phyloP scores from a whole-genome alignment of 1,140 invertebrate genomes.

The Drosophila pandora region DNA sequence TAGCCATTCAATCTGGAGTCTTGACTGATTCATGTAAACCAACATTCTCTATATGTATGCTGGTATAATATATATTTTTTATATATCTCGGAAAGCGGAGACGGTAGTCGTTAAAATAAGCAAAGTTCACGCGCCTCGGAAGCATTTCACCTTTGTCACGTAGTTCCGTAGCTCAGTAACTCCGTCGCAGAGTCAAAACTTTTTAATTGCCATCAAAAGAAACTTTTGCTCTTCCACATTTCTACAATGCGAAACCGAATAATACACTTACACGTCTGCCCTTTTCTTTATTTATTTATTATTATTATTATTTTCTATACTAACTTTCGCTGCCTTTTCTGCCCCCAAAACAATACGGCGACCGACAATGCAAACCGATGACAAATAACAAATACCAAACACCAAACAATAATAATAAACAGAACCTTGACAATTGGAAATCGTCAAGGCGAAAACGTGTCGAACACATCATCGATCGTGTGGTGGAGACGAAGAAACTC shows the following conservation, averaged over 20 bases:
- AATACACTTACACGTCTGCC: constrained; percentile 49
- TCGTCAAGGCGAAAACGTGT: constrained; percentile 94
- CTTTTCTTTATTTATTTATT: constrained; percentile 16
- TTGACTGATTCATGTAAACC: constrained; percentile 9
- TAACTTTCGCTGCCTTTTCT: constrained; percentile 70
- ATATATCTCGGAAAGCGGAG: constrained; percentile 1
- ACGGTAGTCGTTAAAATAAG: constrained; percentile 1
- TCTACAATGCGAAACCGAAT: constrained; percentile 22
- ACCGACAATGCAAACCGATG: constrained; percentile 31
- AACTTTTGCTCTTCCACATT: constrained; percentile 41
- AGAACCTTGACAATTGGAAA: constrained; percentile 98
- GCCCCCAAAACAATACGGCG: constrained; percentile 32
- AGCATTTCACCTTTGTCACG: constrained; percentile 68
- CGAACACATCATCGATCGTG: constrained; percentile 94
- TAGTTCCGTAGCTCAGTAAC: constrained; percentile 28
- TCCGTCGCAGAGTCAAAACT: constrained; percentile 54
- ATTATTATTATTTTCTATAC: constrained; percentile 51
- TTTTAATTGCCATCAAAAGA: constrained; percentile 66
- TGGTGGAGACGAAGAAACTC: constrained; percentile 94
- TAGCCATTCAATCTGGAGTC: constrained; percentile 4
- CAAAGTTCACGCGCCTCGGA: constrained; percentile 30
- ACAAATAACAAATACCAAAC: constrained; percentile 14
- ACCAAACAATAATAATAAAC: constrained; percentile 40
- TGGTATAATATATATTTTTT: background rate
- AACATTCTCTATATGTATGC: constrained; percentile 15